Percentiles rank a stretch among this genome's conserved stretches.
Conservation (phyloP, 2,113 vertebrate species). For the Theristicus caerulescens region DNA sequence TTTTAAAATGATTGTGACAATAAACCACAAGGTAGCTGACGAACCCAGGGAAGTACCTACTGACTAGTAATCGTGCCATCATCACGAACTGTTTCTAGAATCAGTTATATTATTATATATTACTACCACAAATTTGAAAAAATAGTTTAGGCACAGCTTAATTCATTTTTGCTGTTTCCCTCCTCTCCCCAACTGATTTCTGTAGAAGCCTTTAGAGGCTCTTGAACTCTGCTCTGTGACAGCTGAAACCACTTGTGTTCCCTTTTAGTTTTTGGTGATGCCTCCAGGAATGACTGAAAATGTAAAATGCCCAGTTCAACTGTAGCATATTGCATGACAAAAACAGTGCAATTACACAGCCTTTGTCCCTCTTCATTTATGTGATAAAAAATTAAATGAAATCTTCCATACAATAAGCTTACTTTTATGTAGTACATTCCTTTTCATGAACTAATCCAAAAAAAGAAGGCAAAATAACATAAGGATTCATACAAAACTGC, state of each 20-base stretch:
- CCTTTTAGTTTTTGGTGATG: neutral
- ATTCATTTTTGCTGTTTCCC: neutral
- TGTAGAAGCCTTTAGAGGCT: neutral
- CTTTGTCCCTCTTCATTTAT: neutral
- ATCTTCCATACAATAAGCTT: neutral
- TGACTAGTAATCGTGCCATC: neutral
- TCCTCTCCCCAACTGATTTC: neutral
- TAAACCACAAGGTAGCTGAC: neutral
- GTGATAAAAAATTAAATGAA: neutral
- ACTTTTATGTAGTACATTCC: neutral
- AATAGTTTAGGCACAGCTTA: neutral
- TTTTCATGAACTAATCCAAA: neutral
- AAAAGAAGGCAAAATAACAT: neutral
- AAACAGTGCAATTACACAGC: neutral
- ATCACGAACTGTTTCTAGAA: neutral
- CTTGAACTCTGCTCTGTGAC: neutral
- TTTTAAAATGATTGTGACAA: neutral
- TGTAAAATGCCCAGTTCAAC: neutral
- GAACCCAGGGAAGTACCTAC: neutral
- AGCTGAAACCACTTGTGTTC: neutral
- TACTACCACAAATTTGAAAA: neutral
- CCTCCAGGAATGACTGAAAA: neutral
- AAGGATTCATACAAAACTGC: slow-evolving; percentile 28
- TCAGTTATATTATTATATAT: neutral
- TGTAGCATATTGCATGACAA: neutral